Evolutionary conservation across 2,888 invertebrate genomes (phyloP), one percentile per base, ranked within the genome.

Genomic region (Caenorhabditis afra): DNA sequence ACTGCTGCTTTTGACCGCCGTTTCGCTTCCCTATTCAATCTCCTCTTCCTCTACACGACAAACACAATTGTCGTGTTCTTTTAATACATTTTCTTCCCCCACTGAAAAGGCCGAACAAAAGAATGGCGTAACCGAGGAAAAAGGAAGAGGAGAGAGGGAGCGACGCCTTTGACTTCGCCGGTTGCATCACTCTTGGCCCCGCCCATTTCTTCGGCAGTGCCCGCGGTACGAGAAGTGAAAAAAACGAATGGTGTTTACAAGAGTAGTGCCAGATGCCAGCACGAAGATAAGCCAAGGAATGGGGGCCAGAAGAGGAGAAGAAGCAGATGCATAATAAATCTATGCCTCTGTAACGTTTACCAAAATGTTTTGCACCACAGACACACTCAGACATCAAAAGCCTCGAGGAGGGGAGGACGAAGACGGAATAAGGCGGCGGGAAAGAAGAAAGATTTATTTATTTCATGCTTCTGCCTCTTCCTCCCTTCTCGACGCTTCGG

Each of bases 271-370:
- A 58, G 58, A 58, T 58, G 58, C 12, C 11, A 22, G 47, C 22
- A 23, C 18, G 23, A 29, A 39, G 53, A 57, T 53, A 55, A 57
- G 44, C 47, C 57, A 65, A 12, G 29, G 8, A 58, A 23, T 16
- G 16, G 14, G 7, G 18, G 35, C 16, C 12, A 35, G 49, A 37
- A 16, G 39, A 59, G 22, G 20, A 18, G 49, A 39, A 12, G 41
- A 52, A 47, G 57, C 29, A 22, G 50, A 68, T 68, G 59, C 59
- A 68, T 67, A 50, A 67, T 58, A 50, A 50, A 67, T 58, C 35
- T n/a, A n/a, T 49, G 47, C 18, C n/a, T 52, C 52, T 67, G 59
- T 52, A 68, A 29, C 58, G 52, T 44, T 59, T 35, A 39, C n/a
- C 20, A 59, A 50, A 52, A 68, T 23, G 29, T 59, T 68, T 57